Evolutionary conservation across 1,140 invertebrate genomes (phyloP), one percentile per base, ranked within the genome.

Genomic region (Lethrus apterus): DNA sequence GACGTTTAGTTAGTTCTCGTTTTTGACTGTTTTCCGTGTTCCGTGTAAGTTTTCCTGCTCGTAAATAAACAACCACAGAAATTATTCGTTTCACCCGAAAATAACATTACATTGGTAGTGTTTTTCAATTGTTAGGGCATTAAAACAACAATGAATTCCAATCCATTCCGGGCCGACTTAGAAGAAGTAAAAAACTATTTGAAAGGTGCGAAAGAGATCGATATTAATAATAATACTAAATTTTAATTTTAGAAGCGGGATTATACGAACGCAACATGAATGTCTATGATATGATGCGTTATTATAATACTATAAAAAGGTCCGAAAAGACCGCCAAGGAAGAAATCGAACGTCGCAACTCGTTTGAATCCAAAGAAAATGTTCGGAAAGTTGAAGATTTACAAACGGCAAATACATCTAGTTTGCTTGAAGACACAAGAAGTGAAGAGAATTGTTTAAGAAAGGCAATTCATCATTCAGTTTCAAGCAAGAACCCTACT

Each of bases 221-320:
- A 43, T 21, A 34, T 42, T 44, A 36, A 46, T 50, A 26, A 30
- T 32, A 41, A 49, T 46, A 46, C 30, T 21, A 50, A 35, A 40
- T 41, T 44, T 50, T 43, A 45, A 8, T 35, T 31, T 4, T 38
- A 46, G 44, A 46, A 29, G 44, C 44, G n/a, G 44, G 33, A 8
- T 21, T 18, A 5, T 46, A 17, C 30, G 44, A 46, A n/a, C 13
- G 15, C 8, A 46, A 34, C 20, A 36, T 46, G 33, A 36, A 4
- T 24, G 19, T 36, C 3, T 13, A 29, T 14, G 33, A 36, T 26
- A 46, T 46, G 33, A 14, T 46, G 13, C n/a, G 13, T 4, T 26
- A 35, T 7, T 46, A 46, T 18, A 24, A 36, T 2, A 34, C 33
- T 18, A 24, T 46, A 23, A 46, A 24, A 30, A 11, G 21, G 24